Evolutionary conservation across 2,797 vertebrate species (phyloP).

Genomic region (Podarcis lilfordi): DNA sequence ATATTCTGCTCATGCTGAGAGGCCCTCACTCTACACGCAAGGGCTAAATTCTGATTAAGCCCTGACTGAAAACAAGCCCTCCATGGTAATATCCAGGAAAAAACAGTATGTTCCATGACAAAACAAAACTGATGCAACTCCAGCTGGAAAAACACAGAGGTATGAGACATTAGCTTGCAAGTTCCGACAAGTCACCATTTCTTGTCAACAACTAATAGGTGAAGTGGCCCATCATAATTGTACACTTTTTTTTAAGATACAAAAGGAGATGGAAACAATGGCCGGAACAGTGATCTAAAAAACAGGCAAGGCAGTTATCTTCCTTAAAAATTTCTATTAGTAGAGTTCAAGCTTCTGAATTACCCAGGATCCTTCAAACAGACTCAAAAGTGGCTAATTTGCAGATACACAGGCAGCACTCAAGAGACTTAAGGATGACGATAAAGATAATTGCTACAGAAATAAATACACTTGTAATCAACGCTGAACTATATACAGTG

Average conservation of each 20-base stretch:
- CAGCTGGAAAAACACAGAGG: not conserved
- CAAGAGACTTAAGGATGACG: not conserved
- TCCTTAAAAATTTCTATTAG: not conserved
- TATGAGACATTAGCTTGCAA: not conserved
- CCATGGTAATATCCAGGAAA: not conserved
- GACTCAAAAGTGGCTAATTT: not conserved
- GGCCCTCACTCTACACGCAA: not conserved
- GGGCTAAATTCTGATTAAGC: not conserved
- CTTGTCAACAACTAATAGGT: constrained; percentile 20
- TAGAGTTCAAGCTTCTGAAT: not conserved
- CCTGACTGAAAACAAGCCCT: not conserved
- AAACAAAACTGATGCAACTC: constrained; percentile 9
- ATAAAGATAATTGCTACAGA: not conserved
- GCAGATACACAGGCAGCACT: not conserved
- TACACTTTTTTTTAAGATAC: not conserved
- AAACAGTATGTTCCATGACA: not conserved
- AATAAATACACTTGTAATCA: not conserved
- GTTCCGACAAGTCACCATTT: constrained; percentile 2
- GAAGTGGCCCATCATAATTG: not conserved
- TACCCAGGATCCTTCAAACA: not conserved
- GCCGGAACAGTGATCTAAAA: not conserved
- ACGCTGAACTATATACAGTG: not conserved
- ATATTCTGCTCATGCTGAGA: not conserved
- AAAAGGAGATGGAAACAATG: not conserved
- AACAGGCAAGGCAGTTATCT: not conserved